Conservation (phyloP, 2,888 invertebrate genomes). For the Copidosoma aretas region DNA sequence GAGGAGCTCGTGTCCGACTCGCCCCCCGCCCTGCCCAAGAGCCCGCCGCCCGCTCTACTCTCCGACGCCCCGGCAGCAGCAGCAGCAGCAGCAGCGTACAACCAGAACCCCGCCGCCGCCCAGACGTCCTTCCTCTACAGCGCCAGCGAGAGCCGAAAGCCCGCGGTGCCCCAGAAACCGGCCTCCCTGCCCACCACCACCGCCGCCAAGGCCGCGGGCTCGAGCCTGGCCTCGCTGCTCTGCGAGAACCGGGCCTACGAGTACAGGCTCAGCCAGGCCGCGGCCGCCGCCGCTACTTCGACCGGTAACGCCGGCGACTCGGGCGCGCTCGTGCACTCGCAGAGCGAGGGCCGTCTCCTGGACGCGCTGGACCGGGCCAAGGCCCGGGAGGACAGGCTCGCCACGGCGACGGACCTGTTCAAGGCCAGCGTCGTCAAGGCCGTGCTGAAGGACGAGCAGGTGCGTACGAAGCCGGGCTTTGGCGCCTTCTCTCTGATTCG, state of each 20-base stretch:
- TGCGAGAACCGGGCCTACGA: constrained; percentile 37
- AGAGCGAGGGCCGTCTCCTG: constrained; percentile 31
- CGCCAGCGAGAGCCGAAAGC: constrained; percentile 64
- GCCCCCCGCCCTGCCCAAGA: constrained; percentile 74
- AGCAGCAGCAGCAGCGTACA: constrained; percentile 17
- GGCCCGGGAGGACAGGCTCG: constrained; percentile 22
- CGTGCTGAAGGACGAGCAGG: neutral
- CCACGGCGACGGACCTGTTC: neutral
- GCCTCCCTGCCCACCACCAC: constrained; percentile 61
- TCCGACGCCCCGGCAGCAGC: neutral
- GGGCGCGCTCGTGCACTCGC: constrained; percentile 22
- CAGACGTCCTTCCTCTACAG: constrained; percentile 78
- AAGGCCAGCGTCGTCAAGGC: neutral
- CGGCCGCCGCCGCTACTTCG: too few relatives aligned
- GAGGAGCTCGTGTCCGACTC: constrained; percentile 75
- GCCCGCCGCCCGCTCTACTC: constrained; percentile 67
- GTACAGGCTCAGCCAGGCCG: constrained; percentile 25
- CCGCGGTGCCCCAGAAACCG: constrained; percentile 77
- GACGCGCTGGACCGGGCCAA: constrained; percentile 12
- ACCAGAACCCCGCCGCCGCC: constrained; percentile 64
- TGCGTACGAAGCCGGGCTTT: too few relatives aligned
- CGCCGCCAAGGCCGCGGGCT: constrained; percentile 4
- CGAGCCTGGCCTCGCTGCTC: constrained; percentile 28
- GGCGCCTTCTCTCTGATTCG: too few relatives aligned
- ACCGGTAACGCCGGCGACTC: neutral